Evolutionary conservation across 2,113 vertebrate genomes (phyloP).

Genomic region (Clupea harengus): DNA sequence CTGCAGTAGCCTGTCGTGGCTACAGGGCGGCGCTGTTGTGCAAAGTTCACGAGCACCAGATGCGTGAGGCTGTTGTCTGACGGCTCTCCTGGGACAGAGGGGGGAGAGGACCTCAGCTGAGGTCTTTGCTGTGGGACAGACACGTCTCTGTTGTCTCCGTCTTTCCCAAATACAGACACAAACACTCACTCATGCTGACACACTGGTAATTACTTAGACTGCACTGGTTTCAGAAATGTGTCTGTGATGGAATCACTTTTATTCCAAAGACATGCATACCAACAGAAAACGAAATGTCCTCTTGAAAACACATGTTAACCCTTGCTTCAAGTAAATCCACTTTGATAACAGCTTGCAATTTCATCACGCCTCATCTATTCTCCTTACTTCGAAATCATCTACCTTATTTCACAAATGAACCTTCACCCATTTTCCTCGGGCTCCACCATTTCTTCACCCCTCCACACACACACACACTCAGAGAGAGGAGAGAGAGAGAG

Average conservation of each 20-base stretch:
- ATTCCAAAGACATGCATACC: neutral
- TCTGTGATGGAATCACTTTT: neutral
- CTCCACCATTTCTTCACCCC: slow-evolving; percentile 35
- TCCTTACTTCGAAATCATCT: slow-evolving; percentile 30
- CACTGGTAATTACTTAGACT: neutral
- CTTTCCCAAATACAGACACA: neutral
- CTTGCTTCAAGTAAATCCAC: no score
- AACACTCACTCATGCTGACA: neutral
- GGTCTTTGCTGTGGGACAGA: neutral
- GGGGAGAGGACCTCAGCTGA: neutral
- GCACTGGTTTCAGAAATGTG: neutral
- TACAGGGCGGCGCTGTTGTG: neutral
- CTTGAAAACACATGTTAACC: no score
- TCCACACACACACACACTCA: neutral
- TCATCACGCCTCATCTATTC: no score
- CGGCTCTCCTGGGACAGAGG: neutral
- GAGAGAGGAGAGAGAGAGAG: neutral
- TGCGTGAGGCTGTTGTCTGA: neutral
- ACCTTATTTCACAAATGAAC: slow-evolving; percentile 52
- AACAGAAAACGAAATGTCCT: neutral
- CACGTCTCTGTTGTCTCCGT: neutral
- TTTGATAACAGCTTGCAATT: no score
- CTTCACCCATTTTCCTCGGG: slow-evolving; percentile 38
- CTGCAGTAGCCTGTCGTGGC: neutral
- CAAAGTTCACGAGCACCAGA: neutral